Base-by-base conservation (phyloP, 2,888 invertebrate genomes). In the Xestia ashworthii region DNA sequence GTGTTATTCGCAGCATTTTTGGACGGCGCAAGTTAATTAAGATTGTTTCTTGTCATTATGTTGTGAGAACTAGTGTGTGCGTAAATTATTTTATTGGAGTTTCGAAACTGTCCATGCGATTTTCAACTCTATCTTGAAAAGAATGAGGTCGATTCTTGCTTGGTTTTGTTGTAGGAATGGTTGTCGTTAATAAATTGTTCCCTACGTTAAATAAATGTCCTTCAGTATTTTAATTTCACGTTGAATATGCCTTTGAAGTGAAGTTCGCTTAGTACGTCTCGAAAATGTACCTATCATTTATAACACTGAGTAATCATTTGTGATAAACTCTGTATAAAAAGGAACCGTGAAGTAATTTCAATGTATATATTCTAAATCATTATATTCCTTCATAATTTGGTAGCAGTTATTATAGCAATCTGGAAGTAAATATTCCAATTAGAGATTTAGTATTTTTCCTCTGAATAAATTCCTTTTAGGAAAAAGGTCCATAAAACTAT, bases 41-140 rank as follows among this genome's bases (percentile, higher is more conserved):
- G 66, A 85, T 85, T 75, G 72, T 68, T 85, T 50, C 58, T 71
- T 65, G 66, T 74, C 78, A 81, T 81, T 81, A 48, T 64, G 50
- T 46, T 58, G 71, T 68, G 70, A 72, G 48, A 32, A 14, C 22
- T 44, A 58, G 76, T 70, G n/a, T 22, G 12, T 32, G 66, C 25
- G 44, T 70, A 32, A 66, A 71, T 81, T 67, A 60, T 76, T 71
- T 80, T 76, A 72, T 83, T 72, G 9, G 19, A 67, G 44, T 41
- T 66, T 48, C 4, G 22, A 8, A 11, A 0, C 4, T 9, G 19
- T 19, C 0, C 22, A 46, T 0, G 19, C 14, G 14, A 79, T 44
- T 71, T 64, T 58, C 11, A 64, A 62, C 70, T 58, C 25, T 67
- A 44, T 67, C 0, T 0, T 0, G 1, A 3, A 14, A 3, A 0